A percentile compares a stretch with the other conserved stretches of the same genome.
phyloP scores from a whole-genome alignment of 1,140 invertebrate species.

The Harpegnathos saltator region DNA sequence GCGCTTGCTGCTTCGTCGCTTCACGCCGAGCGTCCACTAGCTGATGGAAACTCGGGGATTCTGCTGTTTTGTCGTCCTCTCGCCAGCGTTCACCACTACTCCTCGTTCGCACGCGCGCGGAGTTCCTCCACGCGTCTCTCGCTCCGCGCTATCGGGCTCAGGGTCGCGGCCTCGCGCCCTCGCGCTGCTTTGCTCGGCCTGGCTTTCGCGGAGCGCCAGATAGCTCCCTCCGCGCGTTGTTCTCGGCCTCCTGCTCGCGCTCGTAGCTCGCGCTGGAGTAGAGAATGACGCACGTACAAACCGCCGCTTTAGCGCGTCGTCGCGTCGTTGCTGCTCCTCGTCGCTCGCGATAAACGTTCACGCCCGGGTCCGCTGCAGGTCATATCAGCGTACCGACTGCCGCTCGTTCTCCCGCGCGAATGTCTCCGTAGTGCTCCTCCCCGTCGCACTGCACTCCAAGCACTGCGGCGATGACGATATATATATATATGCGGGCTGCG shows the following conservation, averaged over 20 bases:
- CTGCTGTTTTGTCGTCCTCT: background rate
- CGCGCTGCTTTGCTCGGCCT: conserved; percentile 7
- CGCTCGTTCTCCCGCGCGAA: too few species aligned
- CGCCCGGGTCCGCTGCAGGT: background rate
- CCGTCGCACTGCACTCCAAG: too few species aligned
- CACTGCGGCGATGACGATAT: background rate
- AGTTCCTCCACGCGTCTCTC: conserved; percentile 28
- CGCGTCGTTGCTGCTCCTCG: background rate
- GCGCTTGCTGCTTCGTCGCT: background rate
- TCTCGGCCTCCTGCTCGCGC: background rate
- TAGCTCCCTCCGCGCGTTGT: background rate
- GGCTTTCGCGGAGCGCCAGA: conserved; percentile 15
- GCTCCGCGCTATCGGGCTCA: conserved; percentile 72
- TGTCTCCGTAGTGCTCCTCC: too few species aligned
- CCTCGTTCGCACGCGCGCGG: conserved; percentile 22
- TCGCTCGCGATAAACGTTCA: conserved; percentile 5
- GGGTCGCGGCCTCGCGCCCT: conserved; percentile 78
- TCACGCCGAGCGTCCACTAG: conserved; percentile 8
- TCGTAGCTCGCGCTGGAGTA: background rate
- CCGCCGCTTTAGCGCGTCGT: conserved; percentile 24
- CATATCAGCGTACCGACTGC: conserved; percentile 11
- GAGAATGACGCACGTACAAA: too few species aligned
- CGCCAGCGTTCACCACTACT: conserved; percentile 34
- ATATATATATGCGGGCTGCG: background rate
- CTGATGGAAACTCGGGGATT: background rate